Conservation (phyloP, 2,113 vertebrate genomes). For the Saguinus midas region DNA sequence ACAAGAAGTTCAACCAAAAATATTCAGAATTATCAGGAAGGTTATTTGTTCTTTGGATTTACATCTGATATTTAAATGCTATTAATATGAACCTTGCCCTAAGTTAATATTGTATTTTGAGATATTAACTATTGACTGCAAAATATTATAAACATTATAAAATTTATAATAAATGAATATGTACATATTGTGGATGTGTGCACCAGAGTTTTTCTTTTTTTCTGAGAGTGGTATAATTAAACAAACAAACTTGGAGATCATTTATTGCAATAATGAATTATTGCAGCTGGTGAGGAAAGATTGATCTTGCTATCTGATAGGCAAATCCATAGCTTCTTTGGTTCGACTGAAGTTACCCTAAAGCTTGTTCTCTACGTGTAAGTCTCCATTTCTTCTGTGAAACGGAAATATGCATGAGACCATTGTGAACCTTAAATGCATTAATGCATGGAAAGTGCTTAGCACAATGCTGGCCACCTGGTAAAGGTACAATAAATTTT, state of each 20-base stretch:
- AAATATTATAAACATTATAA: neutral
- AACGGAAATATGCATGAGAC: neutral
- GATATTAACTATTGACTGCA: neutral
- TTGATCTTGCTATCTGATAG: neutral
- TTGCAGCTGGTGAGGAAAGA: conserved; percentile 16
- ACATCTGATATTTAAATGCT: neutral
- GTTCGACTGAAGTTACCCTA: neutral
- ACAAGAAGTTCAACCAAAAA: conserved; percentile 27
- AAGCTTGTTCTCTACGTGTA: neutral
- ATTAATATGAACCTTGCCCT: neutral
- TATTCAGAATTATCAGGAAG: conserved; percentile 13
- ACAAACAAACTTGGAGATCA: neutral
- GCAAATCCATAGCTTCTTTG: neutral
- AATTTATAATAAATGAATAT: neutral
- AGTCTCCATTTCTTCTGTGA: neutral
- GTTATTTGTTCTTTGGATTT: conserved; percentile 28
- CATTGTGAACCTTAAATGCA: neutral
- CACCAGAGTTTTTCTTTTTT: neutral
- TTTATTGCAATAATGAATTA: neutral
- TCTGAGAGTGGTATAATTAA: neutral
- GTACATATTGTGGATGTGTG: neutral
- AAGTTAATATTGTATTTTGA: conserved; percentile 30
- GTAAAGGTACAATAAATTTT: neutral
- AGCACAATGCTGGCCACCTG: neutral
- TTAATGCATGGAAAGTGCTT: neutral